These are phyloP conservation scores for Galago senegalensis DNA, from an alignment of 2,797 vertebrate genomes.

Conservation along the genomic window DNA sequence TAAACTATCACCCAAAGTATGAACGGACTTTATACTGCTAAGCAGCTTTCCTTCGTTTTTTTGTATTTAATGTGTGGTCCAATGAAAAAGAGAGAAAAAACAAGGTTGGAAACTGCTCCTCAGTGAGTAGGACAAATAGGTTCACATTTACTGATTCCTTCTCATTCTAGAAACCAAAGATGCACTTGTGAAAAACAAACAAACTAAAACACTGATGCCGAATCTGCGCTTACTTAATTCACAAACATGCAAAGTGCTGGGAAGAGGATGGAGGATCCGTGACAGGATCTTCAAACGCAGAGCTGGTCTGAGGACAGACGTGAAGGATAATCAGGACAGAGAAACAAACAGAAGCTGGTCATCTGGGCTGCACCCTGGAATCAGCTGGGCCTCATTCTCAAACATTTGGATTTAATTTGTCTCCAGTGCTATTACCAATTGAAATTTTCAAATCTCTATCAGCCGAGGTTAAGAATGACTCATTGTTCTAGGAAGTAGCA, in stretches of 20 bases:
- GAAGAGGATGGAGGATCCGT: not conserved
- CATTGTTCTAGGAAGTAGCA: not conserved
- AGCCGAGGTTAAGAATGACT: not conserved
- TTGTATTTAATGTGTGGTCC: too few relatives aligned
- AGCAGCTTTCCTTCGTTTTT: too few relatives aligned
- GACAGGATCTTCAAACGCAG: not conserved
- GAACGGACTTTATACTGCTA: too few relatives aligned
- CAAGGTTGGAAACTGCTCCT: too few relatives aligned
- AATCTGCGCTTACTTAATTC: not conserved
- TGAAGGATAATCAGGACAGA: not conserved
- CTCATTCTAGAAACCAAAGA: not conserved
- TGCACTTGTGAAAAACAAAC: not conserved
- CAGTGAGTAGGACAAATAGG: not conserved
- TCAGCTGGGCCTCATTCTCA: fast-evolving
- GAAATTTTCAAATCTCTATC: not conserved
- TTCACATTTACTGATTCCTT: not conserved
- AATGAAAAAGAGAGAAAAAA: too few relatives aligned
- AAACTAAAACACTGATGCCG: not conserved
- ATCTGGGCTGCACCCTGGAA: not conserved
- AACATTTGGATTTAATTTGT: not conserved
- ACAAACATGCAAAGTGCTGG: not conserved
- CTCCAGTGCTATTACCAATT: not conserved
- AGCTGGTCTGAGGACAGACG: not conserved
- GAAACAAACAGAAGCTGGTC: not conserved
- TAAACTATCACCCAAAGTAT: too few relatives aligned